Percentiles rank a stretch among this genome's conserved stretches.
phyloP scores from a whole-genome alignment of 2,113 vertebrate species.

The Grus americana region DNA sequence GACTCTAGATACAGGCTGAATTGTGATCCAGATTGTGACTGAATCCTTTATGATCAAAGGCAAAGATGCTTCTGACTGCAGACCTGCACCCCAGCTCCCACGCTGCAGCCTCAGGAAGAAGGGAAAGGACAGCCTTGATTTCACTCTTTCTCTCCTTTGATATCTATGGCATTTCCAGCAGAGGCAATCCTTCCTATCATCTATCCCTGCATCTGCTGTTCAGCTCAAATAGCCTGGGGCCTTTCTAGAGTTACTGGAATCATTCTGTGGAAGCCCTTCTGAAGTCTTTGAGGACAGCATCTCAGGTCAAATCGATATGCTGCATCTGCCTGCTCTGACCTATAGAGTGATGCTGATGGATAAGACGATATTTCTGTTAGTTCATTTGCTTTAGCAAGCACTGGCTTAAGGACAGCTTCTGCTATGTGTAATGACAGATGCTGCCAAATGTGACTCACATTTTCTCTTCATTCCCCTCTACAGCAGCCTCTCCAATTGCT shows the following conservation, averaged over 20 bases:
- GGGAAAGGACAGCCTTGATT: background rate
- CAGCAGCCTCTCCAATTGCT: slow-evolving; percentile 24
- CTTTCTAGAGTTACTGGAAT: slow-evolving; percentile 5
- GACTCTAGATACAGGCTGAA: background rate
- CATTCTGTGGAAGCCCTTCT: background rate
- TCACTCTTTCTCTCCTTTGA: background rate
- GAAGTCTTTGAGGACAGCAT: slow-evolving; percentile 9
- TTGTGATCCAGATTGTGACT: background rate
- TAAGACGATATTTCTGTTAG: background rate
- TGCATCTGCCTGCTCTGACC: background rate
- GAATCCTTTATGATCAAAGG: background rate
- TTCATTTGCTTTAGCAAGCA: slow-evolving; percentile 16
- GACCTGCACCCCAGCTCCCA: background rate
- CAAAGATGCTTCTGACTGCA: background rate
- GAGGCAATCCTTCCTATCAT: background rate
- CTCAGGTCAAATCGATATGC: background rate
- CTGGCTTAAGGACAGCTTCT: background rate
- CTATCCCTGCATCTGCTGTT: slow-evolving; percentile 10
- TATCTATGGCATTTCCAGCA: background rate
- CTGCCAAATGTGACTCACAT: slow-evolving; percentile 33
- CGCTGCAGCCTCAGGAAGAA: background rate
- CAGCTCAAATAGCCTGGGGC: background rate
- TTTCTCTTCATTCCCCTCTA: background rate
- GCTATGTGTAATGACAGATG: background rate
- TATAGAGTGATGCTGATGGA: background rate